Evolutionary conservation across 2,888 invertebrate genomes (phyloP), one percentile per base, ranked within the genome.

Genomic region (Brassicogethes aeneus): DNA sequence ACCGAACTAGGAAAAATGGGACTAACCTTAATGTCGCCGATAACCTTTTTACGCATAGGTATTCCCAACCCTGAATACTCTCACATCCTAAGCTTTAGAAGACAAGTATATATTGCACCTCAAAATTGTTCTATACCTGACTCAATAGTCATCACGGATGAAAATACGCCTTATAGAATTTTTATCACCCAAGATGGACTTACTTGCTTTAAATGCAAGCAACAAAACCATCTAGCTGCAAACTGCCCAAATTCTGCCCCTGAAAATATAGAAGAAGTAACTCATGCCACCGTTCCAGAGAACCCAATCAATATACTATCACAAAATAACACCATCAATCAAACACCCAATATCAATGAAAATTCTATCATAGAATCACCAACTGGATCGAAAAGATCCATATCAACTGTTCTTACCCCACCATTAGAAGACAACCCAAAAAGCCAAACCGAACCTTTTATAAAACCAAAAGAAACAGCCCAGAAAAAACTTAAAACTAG

Each of bases 51-150:
- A 16, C 47, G 47, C 47, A 47, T 44, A 8, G 53, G 52, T 10
- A 41, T 53, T 23, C 31, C 37, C 12, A 42, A 43, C 5, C 31
- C 38, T 7, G 48, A 41, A 38, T 53, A 45, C 36, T 34, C 38
- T 16, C 54, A 56, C 38, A 46, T 55, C 16, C 35, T 51, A 3
- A 56, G 56, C 35, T 52, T 53, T 36, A 36, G 50, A 36, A 39
- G 52, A 34, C 53, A 55, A 42, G 40, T 48, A 3, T 52, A 43
- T 23, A 42, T 48, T 7, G 32, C 40, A 17, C 41, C 41, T 15
- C 36, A 39, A 30, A 12, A 39, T 16, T 16, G 42, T 3, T 39
- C 41, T 8, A n/a, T n/a, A n/a, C n/a, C n/a, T n/a, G 40, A 45
- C 32, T 45, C 48, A 8, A 29, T 42, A 38, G 17, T 45, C 31